phyloP scores from a whole-genome alignment of 2,113 vertebrate genomes.

The Anhinga anhinga region DNA sequence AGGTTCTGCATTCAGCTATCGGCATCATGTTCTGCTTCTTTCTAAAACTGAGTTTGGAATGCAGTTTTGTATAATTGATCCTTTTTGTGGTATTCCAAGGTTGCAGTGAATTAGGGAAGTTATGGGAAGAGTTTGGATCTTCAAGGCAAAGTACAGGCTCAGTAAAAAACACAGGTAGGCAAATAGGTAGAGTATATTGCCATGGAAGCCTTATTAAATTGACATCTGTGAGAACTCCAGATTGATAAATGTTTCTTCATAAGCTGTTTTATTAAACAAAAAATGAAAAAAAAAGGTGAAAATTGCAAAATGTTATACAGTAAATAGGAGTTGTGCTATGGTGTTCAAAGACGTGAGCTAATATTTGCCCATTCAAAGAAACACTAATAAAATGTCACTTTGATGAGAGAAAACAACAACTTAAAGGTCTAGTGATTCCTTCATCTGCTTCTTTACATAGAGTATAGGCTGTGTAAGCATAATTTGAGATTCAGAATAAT shows the following conservation, averaged over 20 bases:
- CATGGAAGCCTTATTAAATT: neutral
- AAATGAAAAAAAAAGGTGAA: neutral
- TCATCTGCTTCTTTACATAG: constrained; percentile 52
- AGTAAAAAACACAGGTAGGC: neutral
- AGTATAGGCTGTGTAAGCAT: constrained; percentile 28
- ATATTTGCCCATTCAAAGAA: constrained; percentile 46
- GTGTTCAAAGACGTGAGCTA: constrained; percentile 52
- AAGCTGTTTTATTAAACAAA: neutral
- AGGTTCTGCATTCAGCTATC: neutral
- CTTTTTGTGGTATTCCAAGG: neutral
- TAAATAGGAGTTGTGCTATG: constrained; percentile 8
- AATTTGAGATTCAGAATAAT: constrained; percentile 43
- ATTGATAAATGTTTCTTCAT: neutral
- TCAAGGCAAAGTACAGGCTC: neutral
- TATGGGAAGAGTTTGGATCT: neutral
- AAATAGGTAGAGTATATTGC: neutral
- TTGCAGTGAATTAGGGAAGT: neutral
- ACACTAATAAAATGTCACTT: constrained; percentile 58
- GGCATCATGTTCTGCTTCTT: neutral
- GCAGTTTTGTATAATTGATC: neutral
- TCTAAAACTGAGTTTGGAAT: neutral
- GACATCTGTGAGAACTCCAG: neutral
- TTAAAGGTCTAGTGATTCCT: constrained; percentile 61
- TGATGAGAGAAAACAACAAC: constrained; percentile 55
- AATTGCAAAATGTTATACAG: neutral